phyloP scores from a whole-genome alignment of 2,888 invertebrate genomes.

The Conops quadrifasciatus region DNA sequence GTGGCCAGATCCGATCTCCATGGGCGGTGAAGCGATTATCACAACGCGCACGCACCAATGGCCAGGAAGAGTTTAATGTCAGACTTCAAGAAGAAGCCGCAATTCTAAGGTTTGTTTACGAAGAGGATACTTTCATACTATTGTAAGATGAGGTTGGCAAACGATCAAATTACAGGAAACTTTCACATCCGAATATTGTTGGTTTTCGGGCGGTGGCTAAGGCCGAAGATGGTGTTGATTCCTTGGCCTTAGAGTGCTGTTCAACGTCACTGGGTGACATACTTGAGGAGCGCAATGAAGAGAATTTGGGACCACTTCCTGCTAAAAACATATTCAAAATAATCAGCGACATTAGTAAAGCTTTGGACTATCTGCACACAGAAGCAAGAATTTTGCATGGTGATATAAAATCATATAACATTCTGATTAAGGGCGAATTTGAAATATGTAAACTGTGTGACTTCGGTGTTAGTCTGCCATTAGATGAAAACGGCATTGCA shows the following conservation, averaged over 20 bases:
- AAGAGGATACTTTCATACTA: constrained; percentile 28
- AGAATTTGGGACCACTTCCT: constrained; percentile 70
- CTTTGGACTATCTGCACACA: constrained; percentile 80
- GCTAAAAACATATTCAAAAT: constrained; percentile 74
- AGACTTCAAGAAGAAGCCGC: constrained; percentile 75
- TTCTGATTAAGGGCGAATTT: constrained; percentile 80
- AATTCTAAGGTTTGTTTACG: constrained; percentile 67
- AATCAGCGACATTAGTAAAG: constrained; percentile 73
- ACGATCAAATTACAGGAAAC: constrained; percentile 54
- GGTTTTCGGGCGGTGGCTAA: constrained; percentile 73
- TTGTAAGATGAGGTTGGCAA: constrained; percentile 21
- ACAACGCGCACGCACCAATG: constrained; percentile 61
- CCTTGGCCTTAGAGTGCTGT: constrained; percentile 83
- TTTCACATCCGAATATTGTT: constrained; percentile 84
- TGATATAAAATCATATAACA: constrained; percentile 85
- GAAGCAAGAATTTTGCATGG: constrained; percentile 78
- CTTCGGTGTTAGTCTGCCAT: constrained; percentile 81
- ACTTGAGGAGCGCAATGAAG: constrained; percentile 74
- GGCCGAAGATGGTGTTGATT: constrained; percentile 63
- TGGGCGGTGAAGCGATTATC: constrained; percentile 84
- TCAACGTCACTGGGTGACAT: constrained; percentile 76
- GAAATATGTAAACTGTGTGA: constrained; percentile 81
- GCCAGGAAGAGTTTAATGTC: background rate
- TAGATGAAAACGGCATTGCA: constrained; percentile 72
- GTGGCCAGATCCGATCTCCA: constrained; percentile 77